Percentiles rank a stretch among this genome's conserved stretches.
Evolutionary conservation across 1,140 invertebrate genomes (phyloP).

Genomic region (Gyrodactylus salaris): DNA sequence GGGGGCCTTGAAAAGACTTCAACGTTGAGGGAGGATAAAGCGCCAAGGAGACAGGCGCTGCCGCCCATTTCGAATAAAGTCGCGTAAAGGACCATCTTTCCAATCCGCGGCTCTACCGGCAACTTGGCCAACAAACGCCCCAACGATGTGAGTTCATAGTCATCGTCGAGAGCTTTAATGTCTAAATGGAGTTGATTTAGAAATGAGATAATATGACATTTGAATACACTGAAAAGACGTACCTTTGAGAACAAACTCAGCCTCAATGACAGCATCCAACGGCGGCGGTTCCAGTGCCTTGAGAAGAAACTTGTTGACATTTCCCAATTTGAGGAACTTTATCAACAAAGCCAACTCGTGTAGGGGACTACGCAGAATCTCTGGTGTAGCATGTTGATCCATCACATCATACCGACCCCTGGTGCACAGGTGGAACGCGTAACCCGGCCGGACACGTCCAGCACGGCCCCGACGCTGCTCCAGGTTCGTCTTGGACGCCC

Average conservation of each 20-base stretch:
- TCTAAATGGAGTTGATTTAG: constrained; percentile 16
- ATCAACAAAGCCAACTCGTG: constrained; percentile 33
- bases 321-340: constrained; percentile 22
- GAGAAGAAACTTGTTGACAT: constrained; percentile 19
- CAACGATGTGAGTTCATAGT: constrained; percentile 22
- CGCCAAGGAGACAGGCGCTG: background rate
- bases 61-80: constrained; percentile 13
- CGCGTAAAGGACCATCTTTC: constrained; percentile 23
- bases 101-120: constrained; percentile 23
- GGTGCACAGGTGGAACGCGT: constrained; percentile 38
- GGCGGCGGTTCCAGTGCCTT: constrained; percentile 24
- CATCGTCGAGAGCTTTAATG: constrained; percentile 22
- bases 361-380: constrained; percentile 71
- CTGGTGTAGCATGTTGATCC: constrained; percentile 24
- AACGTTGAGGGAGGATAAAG: constrained; percentile 40
- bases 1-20: constrained; percentile 37
- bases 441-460: constrained; percentile 34
- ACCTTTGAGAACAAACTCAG: constrained; percentile 20
- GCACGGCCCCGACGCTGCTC: constrained; percentile 31
- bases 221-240: constrained; percentile 7
- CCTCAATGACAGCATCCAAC: constrained; percentile 23
- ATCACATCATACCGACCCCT: constrained; percentile 9
- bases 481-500: constrained; percentile 29
- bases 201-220: background rate
- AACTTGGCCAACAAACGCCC: constrained; percentile 21